Percentiles rank a stretch among this genome's conserved stretches.
Evolutionary conservation across 64 coral and sea anemone species (phyloP).

Genomic region (Stichodactyla mertensii): DNA sequence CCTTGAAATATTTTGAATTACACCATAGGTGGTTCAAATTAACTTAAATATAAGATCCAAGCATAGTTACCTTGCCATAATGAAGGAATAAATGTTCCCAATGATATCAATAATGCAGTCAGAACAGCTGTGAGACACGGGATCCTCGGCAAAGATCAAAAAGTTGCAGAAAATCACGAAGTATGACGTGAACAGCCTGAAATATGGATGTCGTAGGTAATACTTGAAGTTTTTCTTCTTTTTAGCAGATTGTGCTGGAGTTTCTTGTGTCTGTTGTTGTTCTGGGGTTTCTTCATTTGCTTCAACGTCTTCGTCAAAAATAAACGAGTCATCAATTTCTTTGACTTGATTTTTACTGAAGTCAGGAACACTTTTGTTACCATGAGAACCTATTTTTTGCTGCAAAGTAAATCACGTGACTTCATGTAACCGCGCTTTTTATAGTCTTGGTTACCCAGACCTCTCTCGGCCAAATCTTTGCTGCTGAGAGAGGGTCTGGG

Average conservation of each 20-base stretch:
- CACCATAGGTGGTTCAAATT: background rate
- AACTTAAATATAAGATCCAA: background rate
- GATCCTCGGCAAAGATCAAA: slow-evolving; percentile 86
- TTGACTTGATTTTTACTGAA: background rate
- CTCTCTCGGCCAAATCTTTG: too few species aligned
- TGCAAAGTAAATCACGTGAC: background rate
- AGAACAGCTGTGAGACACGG: slow-evolving; percentile 78
- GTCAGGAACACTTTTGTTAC: background rate
- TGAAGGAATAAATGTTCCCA: slow-evolving; percentile 79
- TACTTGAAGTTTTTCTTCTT: slow-evolving; percentile 55
- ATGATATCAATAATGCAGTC: slow-evolving; percentile 86
- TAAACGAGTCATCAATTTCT: slow-evolving; percentile 27
- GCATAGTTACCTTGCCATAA: slow-evolving; percentile 54
- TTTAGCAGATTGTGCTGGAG: background rate
- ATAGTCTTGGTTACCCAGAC: too few species aligned
- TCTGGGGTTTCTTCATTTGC: slow-evolving; percentile 6
- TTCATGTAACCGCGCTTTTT: too few species aligned
- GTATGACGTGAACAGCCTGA: slow-evolving; percentile 63
- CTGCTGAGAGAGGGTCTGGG: too few species aligned
- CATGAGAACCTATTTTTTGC: background rate
- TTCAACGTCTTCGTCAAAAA: slow-evolving; percentile 34
- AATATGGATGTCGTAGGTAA: slow-evolving; percentile 79
- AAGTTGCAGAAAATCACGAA: slow-evolving; percentile 91
- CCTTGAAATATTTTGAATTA: too few species aligned
- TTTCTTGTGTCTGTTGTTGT: slow-evolving; percentile 1